Base-by-base conservation (phyloP, 37 sponge, comb jelly and placozoan genomes). In the Mnemiopsis leidyi region DNA sequence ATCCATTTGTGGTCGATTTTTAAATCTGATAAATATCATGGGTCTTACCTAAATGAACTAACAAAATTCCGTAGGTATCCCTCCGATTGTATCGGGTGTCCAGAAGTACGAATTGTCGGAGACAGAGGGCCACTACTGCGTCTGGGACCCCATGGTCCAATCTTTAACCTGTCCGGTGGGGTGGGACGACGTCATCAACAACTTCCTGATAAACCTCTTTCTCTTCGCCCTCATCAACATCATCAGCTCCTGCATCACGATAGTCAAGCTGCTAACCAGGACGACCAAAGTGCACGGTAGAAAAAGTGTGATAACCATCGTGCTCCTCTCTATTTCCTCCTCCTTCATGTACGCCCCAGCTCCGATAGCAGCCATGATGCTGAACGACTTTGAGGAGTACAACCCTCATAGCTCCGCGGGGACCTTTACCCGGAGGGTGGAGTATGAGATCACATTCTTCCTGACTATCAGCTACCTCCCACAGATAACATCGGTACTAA, bases 131-230 rank as follows among this genome's bases (percentile, higher is more conserved):
- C 21, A 35, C 82, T 79, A 79, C 82, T 79, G 82, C 21, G 82
- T 79, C 37, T 79, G 36, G 36, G 82, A 79, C 37, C 82, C 82
- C 36, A 79, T 79, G 82, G 82, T 79, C 2, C 82, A 79, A 23
- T 29, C 36, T 5, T 16, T 79, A 36, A 79, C 36, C 36, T 79
- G 82, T 30, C 36, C 34, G 3, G 37, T 79, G 36, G 82, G 82
- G 36, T 79, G 82, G 82, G 82, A 79, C 21, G 82, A 79, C 37
- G 36, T 79, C 37, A 30, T 79, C 37, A 79, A 79, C 82, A 79
- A 23, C 36, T 79, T 79, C 82, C 21, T 79, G 31, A 79, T 79
- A 16, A 79, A 32, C 21, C 82, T 79, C 82, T 35, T 79, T 30
- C 37, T 35, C 82, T 30, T 35, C 23, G 82, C 82, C 36, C 37